Evolutionary conservation across 2,888 invertebrate genomes (phyloP).

Genomic region (Trichogramma dendrolimi): DNA sequence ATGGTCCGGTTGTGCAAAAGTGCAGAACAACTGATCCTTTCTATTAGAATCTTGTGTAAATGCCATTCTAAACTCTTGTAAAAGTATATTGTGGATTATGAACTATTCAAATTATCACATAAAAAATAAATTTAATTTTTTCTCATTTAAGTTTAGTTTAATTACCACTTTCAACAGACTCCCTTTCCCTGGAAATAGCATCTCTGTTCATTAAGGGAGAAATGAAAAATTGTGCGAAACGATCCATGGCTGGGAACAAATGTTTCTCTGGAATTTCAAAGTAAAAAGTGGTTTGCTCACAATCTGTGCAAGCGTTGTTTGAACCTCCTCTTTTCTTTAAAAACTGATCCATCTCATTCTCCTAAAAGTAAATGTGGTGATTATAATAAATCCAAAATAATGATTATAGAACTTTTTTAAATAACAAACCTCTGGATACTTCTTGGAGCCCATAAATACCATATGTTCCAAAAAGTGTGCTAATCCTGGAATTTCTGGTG

Average conservation of each 20-base stretch:
- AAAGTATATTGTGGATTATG: background rate
- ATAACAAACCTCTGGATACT: constrained; percentile 69
- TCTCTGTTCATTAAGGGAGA: constrained; percentile 79
- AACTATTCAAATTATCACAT: background rate
- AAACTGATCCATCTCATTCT: constrained; percentile 48
- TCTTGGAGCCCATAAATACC: constrained; percentile 92
- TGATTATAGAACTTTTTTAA: background rate
- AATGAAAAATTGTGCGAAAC: constrained; percentile 85
- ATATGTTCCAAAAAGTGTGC: constrained; percentile 87
- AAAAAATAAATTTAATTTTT: constrained; percentile 8
- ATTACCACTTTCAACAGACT: constrained; percentile 82
- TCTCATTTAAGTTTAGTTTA: background rate
- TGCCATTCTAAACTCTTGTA: constrained; percentile 76
- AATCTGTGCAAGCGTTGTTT: constrained; percentile 83
- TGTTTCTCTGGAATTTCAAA: constrained; percentile 82
- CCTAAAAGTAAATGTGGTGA: constrained; percentile 31
- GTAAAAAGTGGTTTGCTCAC: constrained; percentile 82
- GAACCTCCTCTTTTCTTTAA: constrained; percentile 75
- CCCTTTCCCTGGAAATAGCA: constrained; percentile 80
- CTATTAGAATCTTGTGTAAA: constrained; percentile 70
- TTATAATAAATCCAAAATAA: constrained; percentile 3
- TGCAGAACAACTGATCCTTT: constrained; percentile 71
- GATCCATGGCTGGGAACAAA: constrained; percentile 72
- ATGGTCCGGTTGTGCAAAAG: constrained; percentile 64
- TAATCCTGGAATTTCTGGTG: constrained; percentile 69